A percentile compares a stretch with the other conserved stretches of the same genome.
These are phyloP conservation scores for Pyrocoelia pectoralis DNA, from an alignment of 2,888 invertebrate genomes.

Conservation along the genomic window DNA sequence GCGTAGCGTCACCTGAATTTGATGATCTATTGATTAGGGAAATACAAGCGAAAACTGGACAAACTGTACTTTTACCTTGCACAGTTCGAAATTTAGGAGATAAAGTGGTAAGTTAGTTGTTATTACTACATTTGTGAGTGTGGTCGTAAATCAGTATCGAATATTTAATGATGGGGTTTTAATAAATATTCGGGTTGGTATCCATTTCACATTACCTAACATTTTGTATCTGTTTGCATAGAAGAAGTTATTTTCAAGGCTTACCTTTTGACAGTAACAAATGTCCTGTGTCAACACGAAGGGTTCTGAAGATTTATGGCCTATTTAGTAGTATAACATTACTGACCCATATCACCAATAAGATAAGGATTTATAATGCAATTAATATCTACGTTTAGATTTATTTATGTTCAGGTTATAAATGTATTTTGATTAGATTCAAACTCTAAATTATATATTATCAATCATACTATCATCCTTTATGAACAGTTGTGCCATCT, in stretches of 20 bases:
- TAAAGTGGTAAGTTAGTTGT: constrained; percentile 57
- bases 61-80: constrained; percentile 58
- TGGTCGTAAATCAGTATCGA: not conserved
- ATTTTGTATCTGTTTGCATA: constrained; percentile 18
- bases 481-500: too few relatives aligned
- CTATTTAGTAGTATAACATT: constrained; percentile 35
- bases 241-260: constrained; percentile 32
- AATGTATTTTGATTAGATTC: not conserved
- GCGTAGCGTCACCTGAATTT: constrained; percentile 39
- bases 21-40: constrained; percentile 50
- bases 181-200: constrained; percentile 7
- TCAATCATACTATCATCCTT: too few relatives aligned
- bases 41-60: constrained; percentile 54
- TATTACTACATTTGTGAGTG: not conserved
- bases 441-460: too few relatives aligned
- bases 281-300: constrained; percentile 34
- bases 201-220: constrained; percentile 16
- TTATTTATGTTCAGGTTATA: not conserved
- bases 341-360: constrained; percentile 31
- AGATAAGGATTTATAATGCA: constrained; percentile 31
- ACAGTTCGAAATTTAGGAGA: constrained; percentile 56
- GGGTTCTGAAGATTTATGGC: constrained; percentile 34
- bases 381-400: constrained; percentile 15
- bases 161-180: not conserved
- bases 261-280: constrained; percentile 37